A percentile compares a stretch with the other conserved stretches of the same genome.
phyloP scores from a whole-genome alignment of 2,888 invertebrate genomes.

The Cerceris ruficornis region DNA sequence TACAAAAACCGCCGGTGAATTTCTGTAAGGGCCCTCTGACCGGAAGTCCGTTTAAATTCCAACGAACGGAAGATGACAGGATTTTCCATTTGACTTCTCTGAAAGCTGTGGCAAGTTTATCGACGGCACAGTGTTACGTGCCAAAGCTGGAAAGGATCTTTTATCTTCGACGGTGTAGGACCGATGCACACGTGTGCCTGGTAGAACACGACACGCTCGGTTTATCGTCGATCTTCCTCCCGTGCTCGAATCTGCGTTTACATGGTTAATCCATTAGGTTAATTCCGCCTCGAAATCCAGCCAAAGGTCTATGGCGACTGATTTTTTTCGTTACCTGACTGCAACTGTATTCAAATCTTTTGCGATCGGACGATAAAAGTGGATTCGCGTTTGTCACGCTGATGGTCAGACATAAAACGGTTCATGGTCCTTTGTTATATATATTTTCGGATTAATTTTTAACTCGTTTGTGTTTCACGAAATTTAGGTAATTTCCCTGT shows the following conservation, averaged over 20 bases:
- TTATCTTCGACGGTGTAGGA: conserved; percentile 28
- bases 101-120: not conserved
- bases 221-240: conserved; percentile 68
- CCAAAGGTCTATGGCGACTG: conserved; percentile 18
- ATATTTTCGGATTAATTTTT: too few relatives aligned
- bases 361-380: conserved; percentile 1
- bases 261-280: conserved; percentile 69
- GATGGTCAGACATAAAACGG: too few relatives aligned
- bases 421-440: too few relatives aligned
- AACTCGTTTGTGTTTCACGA: too few relatives aligned
- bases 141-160: conserved; percentile 38
- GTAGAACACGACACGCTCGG: conserved; percentile 55
- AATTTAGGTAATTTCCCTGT: too few relatives aligned
- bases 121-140: not conserved
- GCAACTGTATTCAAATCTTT: not conserved
- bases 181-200: conserved; percentile 34
- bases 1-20: too few relatives aligned
- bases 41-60: not conserved
- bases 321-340: conserved; percentile 29
- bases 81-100: not conserved
- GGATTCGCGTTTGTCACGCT: not conserved
- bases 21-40: not conserved
- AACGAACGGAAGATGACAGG: not conserved
- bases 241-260: conserved; percentile 52
- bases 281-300: conserved; percentile 64